Conservation (phyloP, 2,113 vertebrate species). For the Parus major region DNA sequence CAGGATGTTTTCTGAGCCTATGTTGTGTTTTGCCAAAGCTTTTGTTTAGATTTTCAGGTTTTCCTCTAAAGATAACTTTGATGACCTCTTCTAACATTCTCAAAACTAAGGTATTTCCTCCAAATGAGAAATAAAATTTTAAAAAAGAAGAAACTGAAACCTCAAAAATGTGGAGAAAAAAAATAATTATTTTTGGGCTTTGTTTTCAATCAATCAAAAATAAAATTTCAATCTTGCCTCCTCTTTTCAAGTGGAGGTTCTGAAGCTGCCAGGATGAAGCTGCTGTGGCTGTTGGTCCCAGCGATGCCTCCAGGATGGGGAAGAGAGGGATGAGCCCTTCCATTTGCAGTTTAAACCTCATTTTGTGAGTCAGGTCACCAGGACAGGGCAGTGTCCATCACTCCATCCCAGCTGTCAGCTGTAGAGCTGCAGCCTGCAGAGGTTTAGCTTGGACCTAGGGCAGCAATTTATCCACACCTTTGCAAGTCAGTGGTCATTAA, state of each 20-base stretch:
- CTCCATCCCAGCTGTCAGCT: neutral
- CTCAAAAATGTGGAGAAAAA: neutral
- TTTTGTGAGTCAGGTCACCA: rapidly evolving
- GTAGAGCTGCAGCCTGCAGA: neutral
- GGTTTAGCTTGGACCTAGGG: neutral
- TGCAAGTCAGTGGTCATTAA: neutral
- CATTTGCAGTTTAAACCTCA: neutral
- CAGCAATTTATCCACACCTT: neutral
- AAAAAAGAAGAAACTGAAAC: neutral
- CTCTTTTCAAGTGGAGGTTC: neutral
- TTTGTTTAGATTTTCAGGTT: neutral
- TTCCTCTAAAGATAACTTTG: neutral
- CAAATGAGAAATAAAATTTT: neutral
- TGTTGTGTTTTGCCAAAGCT: neutral
- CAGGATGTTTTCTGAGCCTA: neutral
- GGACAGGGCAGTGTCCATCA: neutral
- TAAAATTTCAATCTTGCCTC: neutral
- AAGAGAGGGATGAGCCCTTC: neutral
- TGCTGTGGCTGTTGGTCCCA: neutral
- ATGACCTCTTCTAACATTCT: neutral
- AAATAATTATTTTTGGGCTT: neutral
- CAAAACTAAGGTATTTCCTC: neutral
- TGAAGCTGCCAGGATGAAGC: neutral
- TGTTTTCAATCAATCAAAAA: neutral
- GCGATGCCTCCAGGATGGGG: rapidly evolving